Conservation (phyloP, 2,113 vertebrate species). For the Alosa alosa region DNA sequence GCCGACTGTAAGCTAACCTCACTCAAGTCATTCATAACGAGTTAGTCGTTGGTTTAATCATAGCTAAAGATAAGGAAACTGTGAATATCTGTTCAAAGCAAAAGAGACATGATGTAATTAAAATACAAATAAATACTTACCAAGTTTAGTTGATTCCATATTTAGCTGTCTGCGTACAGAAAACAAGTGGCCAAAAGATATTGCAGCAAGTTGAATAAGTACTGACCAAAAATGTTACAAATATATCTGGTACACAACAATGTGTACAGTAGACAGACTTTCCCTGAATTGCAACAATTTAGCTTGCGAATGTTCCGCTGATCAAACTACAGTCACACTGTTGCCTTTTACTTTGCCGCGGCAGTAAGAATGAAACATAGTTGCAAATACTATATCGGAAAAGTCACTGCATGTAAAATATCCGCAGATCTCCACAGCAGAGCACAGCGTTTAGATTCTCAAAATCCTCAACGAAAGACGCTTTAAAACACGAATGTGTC, state of each 20-base stretch:
- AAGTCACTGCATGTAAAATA: background rate
- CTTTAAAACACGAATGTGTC: background rate
- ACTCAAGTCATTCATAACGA: background rate
- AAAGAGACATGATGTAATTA: background rate
- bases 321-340: background rate
- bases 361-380: background rate
- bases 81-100: background rate
- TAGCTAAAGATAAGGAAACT: background rate
- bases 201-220: background rate
- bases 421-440: background rate
- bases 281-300: slow-evolving; percentile 3
- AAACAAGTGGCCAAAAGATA: background rate
- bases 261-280: background rate
- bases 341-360: background rate
- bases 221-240: background rate
- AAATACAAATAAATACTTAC: slow-evolving; percentile 51
- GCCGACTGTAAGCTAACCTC: background rate
- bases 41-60: background rate
- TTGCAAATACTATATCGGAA: background rate
- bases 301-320: background rate
- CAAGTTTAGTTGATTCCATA: slow-evolving; percentile 67
- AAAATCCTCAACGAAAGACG: background rate
- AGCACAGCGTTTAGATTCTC: background rate
- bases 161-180: slow-evolving; percentile 40
- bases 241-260: background rate